These are phyloP conservation scores for Manduca sexta DNA, from an alignment of 1,140 invertebrate species.

Conservation along the genomic window DNA sequence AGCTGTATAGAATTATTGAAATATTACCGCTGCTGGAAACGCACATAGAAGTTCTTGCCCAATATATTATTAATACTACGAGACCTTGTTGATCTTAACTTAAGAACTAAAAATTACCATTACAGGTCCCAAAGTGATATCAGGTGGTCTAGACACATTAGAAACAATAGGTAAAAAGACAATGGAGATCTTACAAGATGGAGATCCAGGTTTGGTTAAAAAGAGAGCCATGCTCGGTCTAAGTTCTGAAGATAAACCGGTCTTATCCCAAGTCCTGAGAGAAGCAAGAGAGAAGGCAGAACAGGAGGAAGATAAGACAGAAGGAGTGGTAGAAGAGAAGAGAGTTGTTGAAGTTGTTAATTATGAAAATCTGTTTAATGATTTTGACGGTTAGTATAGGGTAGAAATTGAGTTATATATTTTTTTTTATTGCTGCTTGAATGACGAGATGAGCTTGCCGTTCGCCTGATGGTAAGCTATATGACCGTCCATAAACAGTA, in stretches of 20 bases:
- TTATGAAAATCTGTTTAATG: constrained; percentile 90
- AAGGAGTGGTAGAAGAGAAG: constrained; percentile 75
- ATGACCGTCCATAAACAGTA: too few species aligned
- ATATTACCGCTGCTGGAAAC: too few species aligned
- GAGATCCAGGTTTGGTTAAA: constrained; percentile 89
- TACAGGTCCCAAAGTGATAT: constrained; percentile 85
- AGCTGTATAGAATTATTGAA: too few species aligned
- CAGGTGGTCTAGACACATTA: constrained; percentile 89
- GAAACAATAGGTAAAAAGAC: constrained; percentile 95
- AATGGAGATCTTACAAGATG: constrained; percentile 92
- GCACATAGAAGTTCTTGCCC: too few species aligned
- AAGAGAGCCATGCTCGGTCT: constrained; percentile 84
- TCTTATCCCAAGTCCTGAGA: constrained; percentile 78
- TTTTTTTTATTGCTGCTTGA: too few species aligned
- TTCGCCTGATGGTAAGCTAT: too few species aligned
- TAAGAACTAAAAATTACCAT: constrained; percentile 4
- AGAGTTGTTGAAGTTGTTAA: constrained; percentile 79
- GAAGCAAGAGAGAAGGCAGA: constrained; percentile 90
- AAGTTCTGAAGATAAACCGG: constrained; percentile 73
- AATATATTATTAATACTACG: too few species aligned
- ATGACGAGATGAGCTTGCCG: too few species aligned
- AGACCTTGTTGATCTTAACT: too few species aligned
- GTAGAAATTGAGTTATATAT: background rate
- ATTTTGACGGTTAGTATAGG: constrained; percentile 83
- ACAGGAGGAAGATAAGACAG: constrained; percentile 73